Base-by-base conservation (phyloP, 2,888 invertebrate species). In the Scaeva pyrastri region DNA sequence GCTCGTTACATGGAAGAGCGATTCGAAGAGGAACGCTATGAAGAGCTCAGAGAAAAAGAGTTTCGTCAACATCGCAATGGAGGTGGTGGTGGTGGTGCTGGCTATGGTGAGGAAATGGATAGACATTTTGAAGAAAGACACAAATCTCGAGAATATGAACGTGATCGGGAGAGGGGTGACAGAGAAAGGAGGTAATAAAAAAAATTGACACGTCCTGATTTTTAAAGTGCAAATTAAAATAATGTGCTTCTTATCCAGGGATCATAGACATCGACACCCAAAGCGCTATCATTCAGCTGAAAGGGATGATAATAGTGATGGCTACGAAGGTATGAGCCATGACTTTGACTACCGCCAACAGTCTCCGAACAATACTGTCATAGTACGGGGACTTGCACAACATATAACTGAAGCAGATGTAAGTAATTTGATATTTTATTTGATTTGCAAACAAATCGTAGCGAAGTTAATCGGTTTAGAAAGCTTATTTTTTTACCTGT, bases 401-500 rank as follows among this genome's bases (percentile, higher is more conserved):
- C 96, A 96, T 91, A 95, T 96, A 84, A 95, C 96, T 14, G 96
- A 96, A 92, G 95, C 95, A 91, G 96, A 96, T 93, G 96, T 96
- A 94, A 93, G 95, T 93, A 90, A 26, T 4, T 50, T 1, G 10
- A 19, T 2, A 7, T 50, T 50, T 45, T 45, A 16, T 1, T 43
- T 43, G 4, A 5, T 43, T 45, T 19, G 0, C 10, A 16, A 10
- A 45, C 16, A 31, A 31, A 31, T 31, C 8, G 31, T 5, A 5
- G 0, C 5, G 31, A 31, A 31, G 31, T 31, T 31, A 31, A 31
- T 31, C 2, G 31, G 6, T 31, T 31, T 31, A 31, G 31, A 31
- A 31, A 7, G 4, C 26, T 26, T 31, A 7, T 31, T 31, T 31
- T 1, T 31, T 31, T n/a, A n/a, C n/a, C n/a, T n/a, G n/a, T n/a